phyloP scores from a whole-genome alignment of 2,888 invertebrate species.

The Tubulanus polymorphus region DNA sequence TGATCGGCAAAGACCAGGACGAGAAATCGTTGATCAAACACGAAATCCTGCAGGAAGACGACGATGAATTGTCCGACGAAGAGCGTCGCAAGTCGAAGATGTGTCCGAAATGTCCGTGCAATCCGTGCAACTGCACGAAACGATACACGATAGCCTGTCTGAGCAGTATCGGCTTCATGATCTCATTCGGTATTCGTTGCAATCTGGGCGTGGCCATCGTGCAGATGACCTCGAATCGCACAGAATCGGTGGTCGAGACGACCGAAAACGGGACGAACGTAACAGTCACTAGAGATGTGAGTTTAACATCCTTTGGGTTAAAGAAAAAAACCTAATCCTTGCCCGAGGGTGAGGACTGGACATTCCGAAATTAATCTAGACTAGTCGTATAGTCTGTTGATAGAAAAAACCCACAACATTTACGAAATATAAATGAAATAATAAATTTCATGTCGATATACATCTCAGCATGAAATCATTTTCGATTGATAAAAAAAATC shows the following conservation, averaged over 20 bases:
- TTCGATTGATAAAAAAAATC: too few relatives aligned
- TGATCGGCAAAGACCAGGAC: conserved; percentile 35
- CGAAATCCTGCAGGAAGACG: conserved; percentile 47
- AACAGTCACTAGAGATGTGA: too few relatives aligned
- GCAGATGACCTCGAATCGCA: conserved; percentile 59
- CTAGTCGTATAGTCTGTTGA: too few relatives aligned
- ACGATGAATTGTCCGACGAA: conserved; percentile 31
- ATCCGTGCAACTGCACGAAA: conserved; percentile 31
- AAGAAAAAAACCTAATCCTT: too few relatives aligned
- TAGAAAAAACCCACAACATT: too few relatives aligned
- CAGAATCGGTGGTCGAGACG: conserved; percentile 5
- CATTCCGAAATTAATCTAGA: too few relatives aligned
- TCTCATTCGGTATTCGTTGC: conserved; percentile 83
- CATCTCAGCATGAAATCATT: too few relatives aligned
- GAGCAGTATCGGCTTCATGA: conserved; percentile 56
- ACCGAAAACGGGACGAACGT: neutral
- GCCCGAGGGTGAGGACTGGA: too few relatives aligned
- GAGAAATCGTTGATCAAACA: conserved; percentile 47
- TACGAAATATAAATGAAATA: too few relatives aligned
- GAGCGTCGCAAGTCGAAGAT: conserved; percentile 26
- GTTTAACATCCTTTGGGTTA: too few relatives aligned
- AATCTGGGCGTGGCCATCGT: conserved; percentile 98
- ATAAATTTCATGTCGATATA: too few relatives aligned
- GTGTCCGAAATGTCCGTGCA: conserved; percentile 1
- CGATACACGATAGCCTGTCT: conserved; percentile 54